Base-by-base conservation (phyloP, 2,888 invertebrate genomes). In the Diloba caeruleocephala region DNA sequence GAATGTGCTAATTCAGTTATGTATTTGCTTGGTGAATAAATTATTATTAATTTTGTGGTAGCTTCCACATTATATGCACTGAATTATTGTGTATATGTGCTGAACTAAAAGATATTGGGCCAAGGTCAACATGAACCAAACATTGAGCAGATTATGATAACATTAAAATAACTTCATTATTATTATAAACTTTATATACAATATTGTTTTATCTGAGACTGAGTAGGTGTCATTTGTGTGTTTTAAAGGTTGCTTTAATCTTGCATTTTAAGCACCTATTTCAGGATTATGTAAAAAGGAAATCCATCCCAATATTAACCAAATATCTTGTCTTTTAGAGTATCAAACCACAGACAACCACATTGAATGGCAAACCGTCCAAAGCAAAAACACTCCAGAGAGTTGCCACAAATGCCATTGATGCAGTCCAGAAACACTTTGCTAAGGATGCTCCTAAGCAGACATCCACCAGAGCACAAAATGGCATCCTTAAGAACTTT, bases 401-500 rank as follows among this genome's bases (percentile, higher is more conserved):
- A 76, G 92, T 84, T 8, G 90, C 92, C 1, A 79, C 83, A 10
- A 90, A 85, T 72, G 88, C 89, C 21, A 59, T 92, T 44, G 91
- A 90, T 56, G 81, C 89, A 1, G 89, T 91, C 8, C 89, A 90
- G 67, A 88, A 87, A 68, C 86, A 92, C 55, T 91, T 93, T 66
- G 72, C 85, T 43, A 90, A 90, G 66, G 89, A 90, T 42, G 84
- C 79, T 12, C 87, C 84, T 1, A 90, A 89, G 62, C 82, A 78
- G 3, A 73, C 89, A 12, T 74, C 88, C 12, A 84, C 87, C 2
- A 70, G 89, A 54, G 81, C 87, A 37, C 85, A 87, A 58, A 92
- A 91, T 78, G 93, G 93, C 15, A 92, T 93, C 43, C 86, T 93
- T 41, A 93, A 93, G 71, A 89, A 92, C 36, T 76, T 90, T 56